These are phyloP conservation scores for Cyprinodon brontotheroides DNA, from an alignment of 2,113 vertebrate genomes.

Conservation along the genomic window DNA sequence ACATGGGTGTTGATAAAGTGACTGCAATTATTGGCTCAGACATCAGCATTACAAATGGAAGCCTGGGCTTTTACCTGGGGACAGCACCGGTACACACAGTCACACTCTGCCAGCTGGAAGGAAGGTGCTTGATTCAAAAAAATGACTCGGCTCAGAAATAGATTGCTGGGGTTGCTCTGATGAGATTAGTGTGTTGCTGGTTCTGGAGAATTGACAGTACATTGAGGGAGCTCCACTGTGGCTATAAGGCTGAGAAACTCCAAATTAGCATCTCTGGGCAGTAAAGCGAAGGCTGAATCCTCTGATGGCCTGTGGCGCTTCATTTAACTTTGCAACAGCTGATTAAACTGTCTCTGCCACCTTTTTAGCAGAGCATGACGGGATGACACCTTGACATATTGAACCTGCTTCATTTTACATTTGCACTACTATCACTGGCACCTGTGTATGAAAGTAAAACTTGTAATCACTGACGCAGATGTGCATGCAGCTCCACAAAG, in stretches of 20 bases:
- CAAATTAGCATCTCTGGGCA: conserved; percentile 47
- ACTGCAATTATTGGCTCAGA: conserved; percentile 38
- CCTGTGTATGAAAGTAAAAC: conserved; percentile 30
- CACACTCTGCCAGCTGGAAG: conserved; percentile 31
- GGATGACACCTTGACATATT: conserved; percentile 55
- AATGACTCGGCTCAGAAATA: conserved; percentile 45
- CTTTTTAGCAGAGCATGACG: conserved; percentile 50
- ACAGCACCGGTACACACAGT: conserved; percentile 28
- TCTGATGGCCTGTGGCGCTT: conserved; percentile 61
- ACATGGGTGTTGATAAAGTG: conserved; percentile 40
- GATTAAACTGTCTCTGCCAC: conserved; percentile 62
- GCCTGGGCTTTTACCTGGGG: conserved; percentile 24
- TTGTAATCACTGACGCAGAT: conserved; percentile 12
- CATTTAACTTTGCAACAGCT: conserved; percentile 61
- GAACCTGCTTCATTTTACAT: conserved; percentile 44
- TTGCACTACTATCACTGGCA: conserved; percentile 11
- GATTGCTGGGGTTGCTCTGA: conserved; percentile 47
- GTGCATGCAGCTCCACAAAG: conserved; percentile 26
- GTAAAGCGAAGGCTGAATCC: conserved; percentile 31
- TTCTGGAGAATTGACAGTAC: conserved; percentile 49
- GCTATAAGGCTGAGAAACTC: conserved; percentile 43
- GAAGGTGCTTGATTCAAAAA: conserved; percentile 55
- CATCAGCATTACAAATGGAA: conserved; percentile 44
- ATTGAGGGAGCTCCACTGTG: conserved; percentile 42
- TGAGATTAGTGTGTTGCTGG: conserved; percentile 58